Evolutionary conservation across 2,888 invertebrate genomes (phyloP).

Genomic region (Orthosia gracilis): DNA sequence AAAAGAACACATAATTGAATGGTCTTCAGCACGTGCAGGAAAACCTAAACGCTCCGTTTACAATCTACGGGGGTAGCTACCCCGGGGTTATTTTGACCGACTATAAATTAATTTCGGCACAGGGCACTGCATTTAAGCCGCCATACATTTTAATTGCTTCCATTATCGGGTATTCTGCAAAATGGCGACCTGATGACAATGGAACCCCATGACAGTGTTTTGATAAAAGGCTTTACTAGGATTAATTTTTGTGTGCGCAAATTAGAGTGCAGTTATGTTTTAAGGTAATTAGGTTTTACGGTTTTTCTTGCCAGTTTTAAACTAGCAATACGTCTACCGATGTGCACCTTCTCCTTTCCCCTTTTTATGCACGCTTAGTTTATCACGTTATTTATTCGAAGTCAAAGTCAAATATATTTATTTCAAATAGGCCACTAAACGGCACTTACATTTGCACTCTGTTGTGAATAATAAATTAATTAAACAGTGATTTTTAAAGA

Average conservation of each 20-base stretch:
- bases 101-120: slow-evolving; percentile 90
- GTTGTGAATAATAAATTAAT: too few relatives aligned
- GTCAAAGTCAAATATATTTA: too few relatives aligned
- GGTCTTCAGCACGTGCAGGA: slow-evolving; percentile 59
- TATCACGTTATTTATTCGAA: too few relatives aligned
- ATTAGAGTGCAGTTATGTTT: slow-evolving; percentile 34
- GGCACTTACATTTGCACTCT: too few relatives aligned
- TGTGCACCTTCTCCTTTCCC: too few relatives aligned
- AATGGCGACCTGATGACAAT: slow-evolving; percentile 87
- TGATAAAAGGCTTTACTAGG: slow-evolving; percentile 78
- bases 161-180: slow-evolving; percentile 89
- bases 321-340: too few relatives aligned
- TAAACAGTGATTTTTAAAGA: too few relatives aligned
- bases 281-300: slow-evolving; percentile 19
- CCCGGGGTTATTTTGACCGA: slow-evolving; percentile 86
- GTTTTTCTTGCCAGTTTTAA: background rate
- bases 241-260: slow-evolving; percentile 71
- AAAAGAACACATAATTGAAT: slow-evolving; percentile 59
- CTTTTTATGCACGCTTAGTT: too few relatives aligned
- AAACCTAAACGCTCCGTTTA: slow-evolving; percentile 80
- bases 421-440: too few relatives aligned
- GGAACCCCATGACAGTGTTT: slow-evolving; percentile 73
- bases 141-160: slow-evolving; percentile 91
- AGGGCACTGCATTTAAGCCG: slow-evolving; percentile 90
- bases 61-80: slow-evolving; percentile 71